Percentiles rank a stretch among this genome's conserved stretches.
Conservation (phyloP, 2,113 vertebrate species). For the Oreochromis aureus region DNA sequence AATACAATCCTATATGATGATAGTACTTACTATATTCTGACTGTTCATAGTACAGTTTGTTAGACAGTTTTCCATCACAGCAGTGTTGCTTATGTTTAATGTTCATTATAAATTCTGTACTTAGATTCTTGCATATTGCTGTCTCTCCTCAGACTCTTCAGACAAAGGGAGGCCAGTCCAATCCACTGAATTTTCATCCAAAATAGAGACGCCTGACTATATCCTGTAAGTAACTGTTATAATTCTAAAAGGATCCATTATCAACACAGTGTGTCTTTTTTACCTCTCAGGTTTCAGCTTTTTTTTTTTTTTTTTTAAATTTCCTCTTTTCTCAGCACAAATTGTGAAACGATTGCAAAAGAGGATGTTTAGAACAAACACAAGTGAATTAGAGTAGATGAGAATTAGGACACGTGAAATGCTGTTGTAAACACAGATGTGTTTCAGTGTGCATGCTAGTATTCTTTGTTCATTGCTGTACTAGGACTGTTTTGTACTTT, state of each 20-base stretch:
- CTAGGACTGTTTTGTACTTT: background rate
- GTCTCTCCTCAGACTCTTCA: conserved; percentile 53
- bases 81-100: background rate
- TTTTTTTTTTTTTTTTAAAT: background rate
- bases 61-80: background rate
- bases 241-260: background rate
- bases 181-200: conserved; percentile 71
- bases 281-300: background rate
- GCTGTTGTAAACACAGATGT: background rate
- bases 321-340: background rate
- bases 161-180: conserved; percentile 68
- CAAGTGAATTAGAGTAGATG: background rate
- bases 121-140: background rate
- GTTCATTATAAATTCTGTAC: background rate
- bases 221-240: conserved; percentile 73
- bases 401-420: background rate
- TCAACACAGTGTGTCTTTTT: background rate
- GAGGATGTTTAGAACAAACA: background rate
- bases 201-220: conserved; percentile 78
- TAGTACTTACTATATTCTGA: background rate
- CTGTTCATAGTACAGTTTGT: background rate
- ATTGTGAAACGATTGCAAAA: background rate
- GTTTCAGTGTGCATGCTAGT: background rate
- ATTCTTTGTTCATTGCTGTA: background rate
- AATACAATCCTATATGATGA: background rate